Percentiles rank a stretch among this genome's conserved stretches.
These are phyloP conservation scores for Taphrorychus bicolor DNA, from an alignment of 2,888 invertebrate genomes.

Conservation along the genomic window DNA sequence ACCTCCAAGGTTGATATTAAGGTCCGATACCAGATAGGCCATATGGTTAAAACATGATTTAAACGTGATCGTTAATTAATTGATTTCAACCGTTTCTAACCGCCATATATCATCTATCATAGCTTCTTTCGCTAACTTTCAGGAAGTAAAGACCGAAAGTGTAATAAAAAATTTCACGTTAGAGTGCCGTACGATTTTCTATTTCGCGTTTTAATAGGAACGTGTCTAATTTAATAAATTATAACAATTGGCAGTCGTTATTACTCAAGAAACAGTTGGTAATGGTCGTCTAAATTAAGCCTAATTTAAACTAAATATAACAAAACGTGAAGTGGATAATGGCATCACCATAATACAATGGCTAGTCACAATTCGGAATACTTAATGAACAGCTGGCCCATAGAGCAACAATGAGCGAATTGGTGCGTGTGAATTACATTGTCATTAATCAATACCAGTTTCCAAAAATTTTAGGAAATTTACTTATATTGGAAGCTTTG, in stretches of 20 bases:
- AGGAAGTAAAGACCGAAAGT: background rate
- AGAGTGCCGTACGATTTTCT: conserved; percentile 20
- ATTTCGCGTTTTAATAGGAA: conserved; percentile 29
- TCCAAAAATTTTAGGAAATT: conserved; percentile 46
- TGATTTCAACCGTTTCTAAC: background rate
- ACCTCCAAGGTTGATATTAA: conserved; percentile 56
- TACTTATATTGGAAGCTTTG: conserved; percentile 14
- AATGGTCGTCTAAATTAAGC: conserved; percentile 45
- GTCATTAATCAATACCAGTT: conserved; percentile 52
- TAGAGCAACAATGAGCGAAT: conserved; percentile 50
- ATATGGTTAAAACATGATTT: conserved; percentile 6
- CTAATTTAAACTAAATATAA: conserved; percentile 49
- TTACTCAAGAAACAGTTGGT: conserved; percentile 40
- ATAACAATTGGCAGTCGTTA: conserved; percentile 42
- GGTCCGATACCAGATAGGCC: conserved; percentile 38
- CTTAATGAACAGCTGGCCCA: conserved; percentile 51
- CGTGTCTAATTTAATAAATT: conserved; percentile 43
- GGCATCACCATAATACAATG: conserved; percentile 46
- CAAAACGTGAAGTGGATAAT: conserved; percentile 48
- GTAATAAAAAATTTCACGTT: conserved; percentile 22
- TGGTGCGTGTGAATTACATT: conserved; percentile 54
- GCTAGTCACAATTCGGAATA: conserved; percentile 44
- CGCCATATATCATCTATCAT: too few relatives aligned
- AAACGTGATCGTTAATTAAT: background rate
- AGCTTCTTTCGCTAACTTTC: too few relatives aligned